Evolutionary conservation across 2,888 invertebrate species (phyloP).

Genomic region (Agrochola lychnidis): DNA sequence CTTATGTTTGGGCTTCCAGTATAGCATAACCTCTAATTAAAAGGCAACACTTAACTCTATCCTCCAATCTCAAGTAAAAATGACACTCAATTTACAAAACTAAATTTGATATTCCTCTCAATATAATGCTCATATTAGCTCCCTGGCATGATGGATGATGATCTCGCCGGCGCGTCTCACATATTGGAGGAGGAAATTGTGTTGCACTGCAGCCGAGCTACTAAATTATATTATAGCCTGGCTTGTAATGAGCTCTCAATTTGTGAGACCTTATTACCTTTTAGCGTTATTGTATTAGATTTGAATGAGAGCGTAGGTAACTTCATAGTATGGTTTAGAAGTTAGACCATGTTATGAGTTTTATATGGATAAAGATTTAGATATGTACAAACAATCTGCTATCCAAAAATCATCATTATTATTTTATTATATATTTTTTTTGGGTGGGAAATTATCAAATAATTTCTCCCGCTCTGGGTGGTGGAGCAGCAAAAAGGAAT

Average conservation of each 20-base stretch:
- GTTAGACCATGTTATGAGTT: background rate
- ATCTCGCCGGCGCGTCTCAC: conserved; percentile 12
- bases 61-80: background rate
- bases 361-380: background rate
- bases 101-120: conserved; percentile 46
- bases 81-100: conserved; percentile 46
- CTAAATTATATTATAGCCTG: conserved; percentile 34
- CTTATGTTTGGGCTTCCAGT: background rate
- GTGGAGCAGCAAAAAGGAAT: too few relatives aligned
- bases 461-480: too few relatives aligned
- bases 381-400: background rate
- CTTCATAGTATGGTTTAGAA: background rate
- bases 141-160: conserved; percentile 58
- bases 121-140: conserved; percentile 49
- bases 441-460: too few relatives aligned
- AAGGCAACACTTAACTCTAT: too few relatives aligned
- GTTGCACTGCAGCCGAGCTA: conserved; percentile 36
- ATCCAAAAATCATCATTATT: background rate
- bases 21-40: background rate
- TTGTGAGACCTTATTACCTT: background rate
- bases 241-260: conserved; percentile 32
- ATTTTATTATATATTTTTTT: too few relatives aligned
- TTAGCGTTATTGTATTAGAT: background rate
- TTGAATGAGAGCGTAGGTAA: background rate
- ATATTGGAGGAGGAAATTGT: conserved; percentile 57